Evolutionary conservation across 2,113 vertebrate genomes (phyloP).

Genomic region (Jaculus jaculus): DNA sequence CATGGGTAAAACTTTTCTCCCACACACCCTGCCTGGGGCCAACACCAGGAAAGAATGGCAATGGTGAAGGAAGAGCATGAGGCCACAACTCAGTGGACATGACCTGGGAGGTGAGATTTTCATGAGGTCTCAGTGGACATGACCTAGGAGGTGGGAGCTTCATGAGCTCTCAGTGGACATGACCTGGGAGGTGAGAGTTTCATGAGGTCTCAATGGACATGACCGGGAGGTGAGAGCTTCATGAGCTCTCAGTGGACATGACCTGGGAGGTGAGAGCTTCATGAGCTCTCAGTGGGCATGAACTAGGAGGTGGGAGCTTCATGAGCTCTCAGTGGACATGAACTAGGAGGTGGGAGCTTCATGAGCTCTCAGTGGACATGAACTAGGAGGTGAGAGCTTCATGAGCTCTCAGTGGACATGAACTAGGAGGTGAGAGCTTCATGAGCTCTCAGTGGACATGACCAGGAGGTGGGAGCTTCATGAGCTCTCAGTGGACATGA

Average conservation of each 20-base stretch:
- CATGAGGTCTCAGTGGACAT: background rate
- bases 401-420: background rate
- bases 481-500: background rate
- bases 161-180: accelerated
- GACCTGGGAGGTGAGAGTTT: background rate
- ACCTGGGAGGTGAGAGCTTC: accelerated
- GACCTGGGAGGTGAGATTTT: background rate
- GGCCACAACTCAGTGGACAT: background rate
- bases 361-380: background rate
- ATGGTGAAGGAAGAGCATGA: accelerated
- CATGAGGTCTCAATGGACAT: accelerated
- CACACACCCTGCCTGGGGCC: background rate
- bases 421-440: accelerated
- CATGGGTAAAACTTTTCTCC: no score
- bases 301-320: accelerated
- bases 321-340: background rate
- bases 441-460: background rate
- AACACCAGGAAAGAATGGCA: background rate
- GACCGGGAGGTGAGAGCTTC: background rate
- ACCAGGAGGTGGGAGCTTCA: accelerated
- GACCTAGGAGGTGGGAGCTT: background rate
- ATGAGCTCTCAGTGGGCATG: no score
- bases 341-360: accelerated
- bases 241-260: background rate
- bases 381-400: accelerated